Base-by-base conservation (phyloP, 2,113 vertebrate genomes). In the Thalassoma bifasciatum region DNA sequence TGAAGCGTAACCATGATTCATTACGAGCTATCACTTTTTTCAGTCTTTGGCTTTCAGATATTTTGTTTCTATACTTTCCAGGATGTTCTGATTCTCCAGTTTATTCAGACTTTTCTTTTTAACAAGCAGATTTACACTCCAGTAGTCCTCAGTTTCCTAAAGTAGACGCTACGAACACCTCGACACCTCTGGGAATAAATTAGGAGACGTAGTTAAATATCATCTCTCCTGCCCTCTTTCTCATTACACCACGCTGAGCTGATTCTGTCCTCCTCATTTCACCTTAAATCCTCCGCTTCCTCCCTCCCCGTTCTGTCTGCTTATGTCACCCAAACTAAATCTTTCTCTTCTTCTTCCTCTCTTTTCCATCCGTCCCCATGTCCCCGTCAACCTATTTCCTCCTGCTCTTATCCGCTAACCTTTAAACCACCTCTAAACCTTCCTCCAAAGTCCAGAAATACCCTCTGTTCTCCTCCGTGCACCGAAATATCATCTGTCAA, bases 381-480 rank as follows among this genome's bases (percentile, higher is more conserved):
- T 61, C 56, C 40, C 75, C 37, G 50, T 82, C 79, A 78, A 68
- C 77, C 75, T 52, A 76, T 75, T 86, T 73, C 73, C 56, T 65
- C 30, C n/a, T 37, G 65, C 54, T 85, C 80, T 85, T 83, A 85
- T 83, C 80, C 74, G 3, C 66, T 72, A 70, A 84, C 85, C 81
- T 87, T 86, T 69, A 82, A 72, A 83, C 58, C 77, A 83, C 85
- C 81, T 75, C 62, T 62, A 59, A 52, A 67, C 54, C 66, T 71
- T 46, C 38, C 58, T 53, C 19, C 58, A 58, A 57, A 76, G 70
- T 75, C 58, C 67, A 62, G 65, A 79, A 66, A 69, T 54, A 66
- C 62, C 60, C 54, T 53, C 49, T 37, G 44, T 57, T 58, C 78
- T 75, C 60, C 54, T 61, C n/a, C 22, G 40, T 47, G 19, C 13